Conservation (phyloP, 1,140 invertebrate genomes). For the Drosophila cardini region DNA sequence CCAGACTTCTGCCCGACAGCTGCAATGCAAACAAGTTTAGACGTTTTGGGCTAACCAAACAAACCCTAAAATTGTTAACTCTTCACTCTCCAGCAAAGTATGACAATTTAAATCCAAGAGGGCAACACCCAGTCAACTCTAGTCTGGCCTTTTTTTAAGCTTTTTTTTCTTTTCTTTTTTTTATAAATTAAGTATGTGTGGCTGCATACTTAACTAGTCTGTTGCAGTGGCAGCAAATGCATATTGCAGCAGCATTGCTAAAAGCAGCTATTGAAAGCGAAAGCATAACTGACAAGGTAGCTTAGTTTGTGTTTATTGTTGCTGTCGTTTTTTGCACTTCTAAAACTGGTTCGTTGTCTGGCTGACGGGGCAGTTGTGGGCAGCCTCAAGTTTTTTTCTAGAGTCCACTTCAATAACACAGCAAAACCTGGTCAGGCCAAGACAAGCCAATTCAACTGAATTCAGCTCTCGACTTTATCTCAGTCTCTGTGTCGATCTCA, state of each 20-base stretch:
- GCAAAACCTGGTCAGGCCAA: conserved; percentile 20
- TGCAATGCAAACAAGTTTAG: conserved; percentile 66
- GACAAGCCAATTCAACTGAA: conserved; percentile 21
- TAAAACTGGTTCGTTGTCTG: conserved; percentile 79
- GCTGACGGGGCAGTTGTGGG: conserved; percentile 69
- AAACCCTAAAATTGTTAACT: conserved; percentile 58
- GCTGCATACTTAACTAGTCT: conserved; percentile 29
- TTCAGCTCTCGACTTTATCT: conserved; percentile 35
- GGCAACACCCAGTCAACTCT: conserved; percentile 9
- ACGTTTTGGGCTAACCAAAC: conserved; percentile 39
- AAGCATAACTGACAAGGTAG: conserved; percentile 83
- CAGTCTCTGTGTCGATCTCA: conserved; percentile 23
- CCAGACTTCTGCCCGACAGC: conserved; percentile 53
- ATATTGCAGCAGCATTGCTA: conserved; percentile 24
- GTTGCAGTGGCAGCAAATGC: conserved; percentile 16
- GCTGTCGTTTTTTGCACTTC: conserved; percentile 69
- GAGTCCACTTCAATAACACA: conserved; percentile 73
- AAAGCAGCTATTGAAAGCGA: conserved; percentile 74
- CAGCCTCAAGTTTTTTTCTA: conserved; percentile 68
- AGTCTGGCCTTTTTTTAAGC: no score
- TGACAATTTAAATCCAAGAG: conserved; percentile 20
- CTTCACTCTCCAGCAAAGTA: conserved; percentile 39
- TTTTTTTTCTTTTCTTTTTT: conserved; percentile 40
- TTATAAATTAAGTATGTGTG: conserved; percentile 31
- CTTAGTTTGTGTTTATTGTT: conserved; percentile 67